Base-by-base conservation (phyloP, 2,888 invertebrate species). In the Cheilosia pagana region DNA sequence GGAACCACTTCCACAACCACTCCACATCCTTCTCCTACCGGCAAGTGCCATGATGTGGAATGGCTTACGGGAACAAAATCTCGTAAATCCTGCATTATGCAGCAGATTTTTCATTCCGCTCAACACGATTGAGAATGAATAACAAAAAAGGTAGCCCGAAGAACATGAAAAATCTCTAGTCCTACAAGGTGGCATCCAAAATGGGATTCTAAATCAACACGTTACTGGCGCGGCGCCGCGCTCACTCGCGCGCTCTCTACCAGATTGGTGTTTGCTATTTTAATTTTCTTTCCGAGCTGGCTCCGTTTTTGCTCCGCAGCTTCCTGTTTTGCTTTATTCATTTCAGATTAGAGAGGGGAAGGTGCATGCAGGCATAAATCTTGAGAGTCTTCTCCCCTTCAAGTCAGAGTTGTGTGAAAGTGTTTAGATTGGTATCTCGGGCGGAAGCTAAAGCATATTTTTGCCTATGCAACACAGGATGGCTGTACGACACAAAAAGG, bases 191-290 rank as follows among this genome's bases (percentile, higher is more conserved):
- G 63, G 48, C 57, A 48, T 65, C 65, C 52, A 23, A 68, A 79
- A 63, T 85, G 81, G 71, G 65, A 67, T 76, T 85, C 81, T 85
- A 85, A 81, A 85, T 85, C 85, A 85, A 85, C 85, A 85, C 85
- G 85, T 85, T 81, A 81, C 75, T 77, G 21, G 41, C n/a, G n/a
- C 70, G 67, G 16, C 63, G 41, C 6, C 6, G 6, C 6, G 12
- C 3, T n/a, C 41, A 6, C 41, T 14, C 7, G 16, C 19, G 25
- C 50, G 41, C 31, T 39, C 10, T 45, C 25, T 57, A 5, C 23
- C 5, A 28, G 19, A 16, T 7, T 25, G 43, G 21, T 68, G 68
- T 57, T 25, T 67, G 67, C 62, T 71, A 71, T 71, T 75, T 81
- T 85, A 76, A 76, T 85, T 85, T 85, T 83, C 79, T 52, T 19